These are phyloP conservation scores for Istiophorus platypterus DNA, from an alignment of 2,113 vertebrate species.

Conservation along the genomic window DNA sequence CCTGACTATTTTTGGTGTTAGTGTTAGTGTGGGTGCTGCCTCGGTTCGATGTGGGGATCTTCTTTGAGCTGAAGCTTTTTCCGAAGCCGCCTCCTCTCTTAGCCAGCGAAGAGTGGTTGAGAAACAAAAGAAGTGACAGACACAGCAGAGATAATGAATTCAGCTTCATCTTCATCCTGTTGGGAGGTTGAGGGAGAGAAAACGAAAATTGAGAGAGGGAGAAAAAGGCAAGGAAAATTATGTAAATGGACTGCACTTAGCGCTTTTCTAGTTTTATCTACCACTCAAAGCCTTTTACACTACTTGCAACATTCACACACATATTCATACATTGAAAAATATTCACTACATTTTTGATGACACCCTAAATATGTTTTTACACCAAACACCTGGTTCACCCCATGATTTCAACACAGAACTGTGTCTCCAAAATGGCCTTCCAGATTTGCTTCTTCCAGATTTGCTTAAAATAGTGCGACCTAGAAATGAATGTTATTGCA, in stretches of 20 bases:
- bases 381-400: not conserved
- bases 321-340: no score
- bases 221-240: not conserved
- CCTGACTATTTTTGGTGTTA: conserved; percentile 36
- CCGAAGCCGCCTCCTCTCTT: conserved; percentile 46
- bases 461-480: not conserved
- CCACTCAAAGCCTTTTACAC: no score
- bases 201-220: not conserved
- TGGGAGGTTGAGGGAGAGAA: not conserved
- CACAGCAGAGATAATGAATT: conserved; percentile 32
- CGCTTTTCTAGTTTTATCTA: no score
- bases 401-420: not conserved
- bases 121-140: conserved; percentile 59
- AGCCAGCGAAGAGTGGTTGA: conserved; percentile 50
- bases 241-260: no score
- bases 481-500: no score
- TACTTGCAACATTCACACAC: no score
- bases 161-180: conserved; percentile 64
- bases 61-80: conserved; percentile 23
- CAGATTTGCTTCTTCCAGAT: not conserved
- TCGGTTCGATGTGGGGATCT: not conserved
- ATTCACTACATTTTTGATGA: not conserved
- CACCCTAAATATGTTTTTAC: no score
- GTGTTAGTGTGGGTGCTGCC: conserved; percentile 11
- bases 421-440: not conserved